phyloP scores from a whole-genome alignment of 2,888 invertebrate genomes.

The Poecilobothrus nobilitatus region DNA sequence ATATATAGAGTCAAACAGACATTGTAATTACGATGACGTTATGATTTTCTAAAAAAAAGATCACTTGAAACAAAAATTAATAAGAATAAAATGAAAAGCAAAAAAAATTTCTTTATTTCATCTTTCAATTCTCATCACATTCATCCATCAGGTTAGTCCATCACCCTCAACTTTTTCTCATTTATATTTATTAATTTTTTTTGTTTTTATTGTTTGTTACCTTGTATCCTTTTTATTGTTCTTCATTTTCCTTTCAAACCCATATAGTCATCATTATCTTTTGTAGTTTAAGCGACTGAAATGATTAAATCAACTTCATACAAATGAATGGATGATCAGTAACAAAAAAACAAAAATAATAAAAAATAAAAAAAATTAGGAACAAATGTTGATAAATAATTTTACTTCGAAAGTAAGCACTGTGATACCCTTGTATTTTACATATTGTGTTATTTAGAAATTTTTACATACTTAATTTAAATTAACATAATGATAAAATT shows the following conservation, averaged over 20 bases:
- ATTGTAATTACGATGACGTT: constrained; percentile 28
- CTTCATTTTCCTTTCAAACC: not conserved
- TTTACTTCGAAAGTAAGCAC: not conserved
- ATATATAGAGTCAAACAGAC: constrained; percentile 22
- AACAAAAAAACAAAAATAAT: not conserved
- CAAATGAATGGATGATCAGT: not conserved
- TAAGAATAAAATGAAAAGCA: not conserved
- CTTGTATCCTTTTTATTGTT: not conserved
- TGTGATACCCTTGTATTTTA: not conserved
- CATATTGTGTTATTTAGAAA: not conserved
- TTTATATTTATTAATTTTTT: not conserved
- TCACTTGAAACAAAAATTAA: not conserved
- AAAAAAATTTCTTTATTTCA: not conserved
- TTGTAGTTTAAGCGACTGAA: not conserved
- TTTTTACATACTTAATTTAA: not conserved
- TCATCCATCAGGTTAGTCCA: not conserved
- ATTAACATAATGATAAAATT: no score
- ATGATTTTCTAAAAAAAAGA: not conserved
- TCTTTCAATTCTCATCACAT: not conserved
- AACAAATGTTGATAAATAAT: not conserved
- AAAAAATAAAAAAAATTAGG: not conserved
- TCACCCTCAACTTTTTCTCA: constrained; percentile 2
- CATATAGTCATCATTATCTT: constrained; percentile 1
- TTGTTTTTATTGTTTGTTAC: not conserved
- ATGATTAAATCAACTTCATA: not conserved